Conservation (phyloP, 2,113 vertebrate genomes). For the Anseranas semipalmata region DNA sequence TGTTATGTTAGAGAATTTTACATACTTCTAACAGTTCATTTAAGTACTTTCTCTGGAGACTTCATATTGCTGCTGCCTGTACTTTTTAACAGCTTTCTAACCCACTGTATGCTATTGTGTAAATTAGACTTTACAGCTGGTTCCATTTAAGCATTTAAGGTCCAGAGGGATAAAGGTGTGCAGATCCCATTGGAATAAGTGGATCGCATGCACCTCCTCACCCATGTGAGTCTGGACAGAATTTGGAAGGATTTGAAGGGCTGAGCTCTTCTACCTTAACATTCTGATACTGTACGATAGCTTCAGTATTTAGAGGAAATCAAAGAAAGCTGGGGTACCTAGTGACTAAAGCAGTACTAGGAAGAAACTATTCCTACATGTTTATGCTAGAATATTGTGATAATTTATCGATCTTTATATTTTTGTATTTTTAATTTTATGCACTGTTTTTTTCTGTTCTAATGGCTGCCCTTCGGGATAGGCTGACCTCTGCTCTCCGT, state of each 20-base stretch:
- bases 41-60: background rate
- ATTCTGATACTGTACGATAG: background rate
- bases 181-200: background rate
- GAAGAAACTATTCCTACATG: constrained; percentile 33
- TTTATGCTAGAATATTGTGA: constrained; percentile 69
- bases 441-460: constrained; percentile 82
- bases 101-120: background rate
- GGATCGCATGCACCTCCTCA: background rate
- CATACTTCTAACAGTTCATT: background rate
- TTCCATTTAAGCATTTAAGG: background rate
- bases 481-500: constrained; percentile 93
- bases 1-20: background rate
- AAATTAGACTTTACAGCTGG: background rate
- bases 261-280: background rate
- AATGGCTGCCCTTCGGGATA: constrained; percentile 81
- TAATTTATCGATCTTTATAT: constrained; percentile 69
- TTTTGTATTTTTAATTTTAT: constrained; percentile 80
- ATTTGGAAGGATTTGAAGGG: background rate
- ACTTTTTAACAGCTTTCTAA: constrained; percentile 62
- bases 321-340: background rate
- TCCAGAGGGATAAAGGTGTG: background rate
- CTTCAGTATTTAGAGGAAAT: background rate
- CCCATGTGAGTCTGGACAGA: background rate
- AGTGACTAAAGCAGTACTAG: constrained; percentile 2
- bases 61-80: constrained; percentile 16